Conservation (phyloP, 2,888 invertebrate genomes). For the Pherbina coryleti region DNA sequence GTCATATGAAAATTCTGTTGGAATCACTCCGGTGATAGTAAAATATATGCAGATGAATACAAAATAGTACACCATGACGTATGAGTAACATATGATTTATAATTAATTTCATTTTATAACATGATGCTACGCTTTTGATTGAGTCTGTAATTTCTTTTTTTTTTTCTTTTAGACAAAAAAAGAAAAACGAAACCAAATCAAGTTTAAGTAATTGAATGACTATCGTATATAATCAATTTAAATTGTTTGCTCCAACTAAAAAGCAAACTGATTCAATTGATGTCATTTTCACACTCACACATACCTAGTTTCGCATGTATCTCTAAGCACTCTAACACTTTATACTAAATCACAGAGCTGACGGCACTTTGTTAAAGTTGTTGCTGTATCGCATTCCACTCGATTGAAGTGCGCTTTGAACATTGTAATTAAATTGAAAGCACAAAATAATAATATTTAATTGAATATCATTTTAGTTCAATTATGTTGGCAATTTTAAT, state of each 20-base stretch:
- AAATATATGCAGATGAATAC: too few relatives aligned
- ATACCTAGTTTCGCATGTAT: neutral
- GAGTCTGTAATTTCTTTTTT: neutral
- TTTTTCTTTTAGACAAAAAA: neutral
- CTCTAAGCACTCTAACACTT: neutral
- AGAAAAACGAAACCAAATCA: neutral
- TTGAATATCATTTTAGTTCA: conserved; percentile 48
- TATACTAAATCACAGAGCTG: neutral
- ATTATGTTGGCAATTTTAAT: conserved; percentile 33
- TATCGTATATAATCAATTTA: neutral
- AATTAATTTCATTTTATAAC: neutral
- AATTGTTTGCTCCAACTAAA: neutral
- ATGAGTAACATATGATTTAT: neutral
- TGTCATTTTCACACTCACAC: neutral
- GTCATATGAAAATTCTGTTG: too few relatives aligned
- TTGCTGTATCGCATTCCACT: neutral
- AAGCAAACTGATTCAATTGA: neutral
- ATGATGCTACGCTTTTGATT: too few relatives aligned
- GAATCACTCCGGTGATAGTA: too few relatives aligned
- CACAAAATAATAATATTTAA: conserved; percentile 45
- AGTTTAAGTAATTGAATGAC: neutral
- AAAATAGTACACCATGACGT: too few relatives aligned
- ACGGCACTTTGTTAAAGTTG: neutral
- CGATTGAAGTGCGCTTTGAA: conserved; percentile 15
- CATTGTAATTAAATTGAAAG: conserved; percentile 39